Base-by-base conservation (phyloP, 2,888 invertebrate genomes). In the Trichacis sp. region DNA sequence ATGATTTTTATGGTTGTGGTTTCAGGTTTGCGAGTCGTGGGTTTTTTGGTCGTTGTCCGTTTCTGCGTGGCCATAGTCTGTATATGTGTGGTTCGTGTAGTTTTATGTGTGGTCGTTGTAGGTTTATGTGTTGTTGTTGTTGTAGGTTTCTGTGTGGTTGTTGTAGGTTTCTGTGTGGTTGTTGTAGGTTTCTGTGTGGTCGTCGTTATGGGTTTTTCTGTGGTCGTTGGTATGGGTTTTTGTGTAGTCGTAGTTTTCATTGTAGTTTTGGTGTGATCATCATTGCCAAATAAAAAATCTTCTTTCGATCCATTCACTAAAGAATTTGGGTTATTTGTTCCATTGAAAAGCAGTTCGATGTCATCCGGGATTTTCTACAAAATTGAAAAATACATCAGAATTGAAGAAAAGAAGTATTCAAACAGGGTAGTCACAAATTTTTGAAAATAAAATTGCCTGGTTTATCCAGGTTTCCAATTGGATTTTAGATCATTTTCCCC, bases 1-100 rank as follows among this genome's bases (percentile, higher is more conserved):
- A 2, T n/a, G n/a, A 2, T 6, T 33, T 33, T n/a, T 3, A 15
- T 15, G 14, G 40, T 54, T 18, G 45, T 19, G 18, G 12, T 1
- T 43, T 11, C 12, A 38, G 51, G 20, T 51, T 56, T 24, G 45
- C 42, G 24, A 48, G 40, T 40, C 15, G 40, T 40, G 4, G 40
- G 33, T 29, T 29, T 29, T 29, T 9, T 4, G 5, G 29, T 29
- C 33, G 11, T 9, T n/a, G n/a, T n/a, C n/a, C n/a, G n/a, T n/a
- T n/a, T n/a, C 6, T n/a, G 8, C n/a, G 33, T 33, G 33, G 33
- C 2, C n/a, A 2, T 33, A 11, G 33, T 42, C 8, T 12, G 38
- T 38, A 6, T 38, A 11, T 3, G 38, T 38, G 6, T 38, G 6
- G 38, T 38, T 9, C 5, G 4, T 12, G 38, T 6, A 38, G 38